Conservation (phyloP, 2,888 invertebrate genomes). For the Tolmerus cingulatus region DNA sequence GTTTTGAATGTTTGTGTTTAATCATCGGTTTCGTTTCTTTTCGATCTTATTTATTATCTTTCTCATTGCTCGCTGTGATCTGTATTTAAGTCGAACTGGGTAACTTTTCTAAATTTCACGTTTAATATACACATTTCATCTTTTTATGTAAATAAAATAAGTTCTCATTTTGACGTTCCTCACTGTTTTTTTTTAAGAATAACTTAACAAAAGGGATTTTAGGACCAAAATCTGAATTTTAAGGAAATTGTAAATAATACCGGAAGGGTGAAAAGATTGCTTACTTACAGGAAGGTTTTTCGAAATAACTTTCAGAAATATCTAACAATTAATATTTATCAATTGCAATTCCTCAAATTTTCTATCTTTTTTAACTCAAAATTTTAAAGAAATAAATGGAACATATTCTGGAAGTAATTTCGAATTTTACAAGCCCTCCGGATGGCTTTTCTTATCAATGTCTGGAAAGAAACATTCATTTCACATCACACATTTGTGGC, state of each 20-base stretch:
- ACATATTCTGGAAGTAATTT: background rate
- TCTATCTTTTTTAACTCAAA: background rate
- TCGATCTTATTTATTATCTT: background rate
- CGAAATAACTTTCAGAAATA: background rate
- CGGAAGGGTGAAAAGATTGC: background rate
- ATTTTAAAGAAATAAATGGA: background rate
- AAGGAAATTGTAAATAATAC: background rate
- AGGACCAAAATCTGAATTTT: background rate
- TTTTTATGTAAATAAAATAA: constrained; percentile 5
- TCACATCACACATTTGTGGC: constrained; percentile 35
- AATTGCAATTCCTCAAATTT: background rate
- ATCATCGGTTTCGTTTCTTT: background rate
- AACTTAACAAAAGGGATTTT: background rate
- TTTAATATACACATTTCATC: background rate
- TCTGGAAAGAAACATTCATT: constrained; percentile 25
- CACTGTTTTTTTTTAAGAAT: background rate
- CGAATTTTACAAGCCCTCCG: background rate
- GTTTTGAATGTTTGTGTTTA: constrained; percentile 29
- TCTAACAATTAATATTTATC: background rate
- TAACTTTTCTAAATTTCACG: background rate
- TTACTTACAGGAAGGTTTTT: background rate
- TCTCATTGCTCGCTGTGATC: background rate
- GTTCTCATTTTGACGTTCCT: background rate
- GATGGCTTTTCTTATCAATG: constrained; percentile 2
- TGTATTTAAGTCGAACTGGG: background rate